These are phyloP conservation scores for Odontophorus gujanensis DNA, from an alignment of 2,113 vertebrate species.

Conservation along the genomic window DNA sequence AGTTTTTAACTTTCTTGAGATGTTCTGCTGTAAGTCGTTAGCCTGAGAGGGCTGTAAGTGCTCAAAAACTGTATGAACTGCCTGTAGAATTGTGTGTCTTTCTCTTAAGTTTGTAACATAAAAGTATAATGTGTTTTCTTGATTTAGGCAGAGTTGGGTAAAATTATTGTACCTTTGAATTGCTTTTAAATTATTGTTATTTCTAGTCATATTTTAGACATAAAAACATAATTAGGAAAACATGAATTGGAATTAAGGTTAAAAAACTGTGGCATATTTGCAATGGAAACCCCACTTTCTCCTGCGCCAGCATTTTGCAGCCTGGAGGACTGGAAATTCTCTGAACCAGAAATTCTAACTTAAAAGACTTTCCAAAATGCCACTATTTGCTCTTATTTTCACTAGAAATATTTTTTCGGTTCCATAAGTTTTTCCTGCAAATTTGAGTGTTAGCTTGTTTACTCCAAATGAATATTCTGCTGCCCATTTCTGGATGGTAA, in stretches of 20 bases:
- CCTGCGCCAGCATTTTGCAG: not conserved
- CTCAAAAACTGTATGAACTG: not conserved
- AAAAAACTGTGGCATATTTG: not conserved
- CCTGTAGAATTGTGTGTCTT: not conserved
- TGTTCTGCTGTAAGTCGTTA: not conserved
- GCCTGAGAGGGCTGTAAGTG: not conserved
- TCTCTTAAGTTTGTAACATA: not conserved
- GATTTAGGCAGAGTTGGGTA: not conserved
- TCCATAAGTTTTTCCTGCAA: not conserved
- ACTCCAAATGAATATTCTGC: not conserved
- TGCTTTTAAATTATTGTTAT: not conserved
- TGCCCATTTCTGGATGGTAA: not conserved
- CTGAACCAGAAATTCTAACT: not conserved
- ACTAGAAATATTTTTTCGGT: not conserved
- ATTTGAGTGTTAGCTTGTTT: not conserved
- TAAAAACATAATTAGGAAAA: not conserved
- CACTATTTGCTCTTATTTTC: not conserved
- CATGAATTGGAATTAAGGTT: not conserved
- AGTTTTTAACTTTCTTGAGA: not conserved
- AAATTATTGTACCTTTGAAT: not conserved
- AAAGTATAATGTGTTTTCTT: not conserved
- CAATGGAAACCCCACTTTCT: not conserved
- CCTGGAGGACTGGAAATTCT: not conserved
- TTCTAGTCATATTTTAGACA: not conserved
- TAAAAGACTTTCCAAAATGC: not conserved